A percentile compares a stretch with the other conserved stretches of the same genome.
phyloP scores from a whole-genome alignment of 2,888 invertebrate species.

The Spatulosminthurus flaviceps region DNA sequence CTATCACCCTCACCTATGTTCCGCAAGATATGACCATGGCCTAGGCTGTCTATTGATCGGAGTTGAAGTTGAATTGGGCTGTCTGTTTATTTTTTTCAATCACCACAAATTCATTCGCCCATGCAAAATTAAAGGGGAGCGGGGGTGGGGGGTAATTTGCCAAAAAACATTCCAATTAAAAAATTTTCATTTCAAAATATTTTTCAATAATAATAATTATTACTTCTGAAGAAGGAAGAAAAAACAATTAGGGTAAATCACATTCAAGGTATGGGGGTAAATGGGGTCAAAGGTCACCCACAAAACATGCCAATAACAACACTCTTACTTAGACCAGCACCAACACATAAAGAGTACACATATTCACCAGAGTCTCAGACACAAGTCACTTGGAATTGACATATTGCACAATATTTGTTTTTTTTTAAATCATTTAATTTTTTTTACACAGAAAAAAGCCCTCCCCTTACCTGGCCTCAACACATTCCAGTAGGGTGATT shows the following conservation, averaged over 20 bases:
- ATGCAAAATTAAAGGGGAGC: not conserved
- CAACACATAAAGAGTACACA: too few relatives aligned
- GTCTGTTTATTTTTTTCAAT: not conserved
- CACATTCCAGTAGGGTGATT: constrained; percentile 56
- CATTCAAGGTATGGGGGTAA: too few relatives aligned
- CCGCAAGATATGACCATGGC: constrained; percentile 48
- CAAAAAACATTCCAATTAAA: not conserved
- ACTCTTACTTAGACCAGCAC: too few relatives aligned
- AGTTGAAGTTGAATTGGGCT: constrained; percentile 28
- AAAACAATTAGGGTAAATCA: too few relatives aligned
- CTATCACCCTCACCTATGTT: constrained; percentile 42
- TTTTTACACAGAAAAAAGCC: too few relatives aligned
- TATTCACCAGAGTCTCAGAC: too few relatives aligned
- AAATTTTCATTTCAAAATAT: not conserved
- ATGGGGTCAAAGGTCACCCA: too few relatives aligned
- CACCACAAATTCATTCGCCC: constrained; percentile 2
- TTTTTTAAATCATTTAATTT: too few relatives aligned
- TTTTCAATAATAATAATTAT: not conserved
- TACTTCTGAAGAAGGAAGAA: too few relatives aligned
- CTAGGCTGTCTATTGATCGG: constrained; percentile 46
- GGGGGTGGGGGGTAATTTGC: not conserved
- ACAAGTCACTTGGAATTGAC: too few relatives aligned
- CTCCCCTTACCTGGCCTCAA: constrained; percentile 57
- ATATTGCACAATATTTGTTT: too few relatives aligned
- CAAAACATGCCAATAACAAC: too few relatives aligned